Evolutionary conservation across 2,113 vertebrate genomes (phyloP).

Genomic region (Tamias sibiricus): DNA sequence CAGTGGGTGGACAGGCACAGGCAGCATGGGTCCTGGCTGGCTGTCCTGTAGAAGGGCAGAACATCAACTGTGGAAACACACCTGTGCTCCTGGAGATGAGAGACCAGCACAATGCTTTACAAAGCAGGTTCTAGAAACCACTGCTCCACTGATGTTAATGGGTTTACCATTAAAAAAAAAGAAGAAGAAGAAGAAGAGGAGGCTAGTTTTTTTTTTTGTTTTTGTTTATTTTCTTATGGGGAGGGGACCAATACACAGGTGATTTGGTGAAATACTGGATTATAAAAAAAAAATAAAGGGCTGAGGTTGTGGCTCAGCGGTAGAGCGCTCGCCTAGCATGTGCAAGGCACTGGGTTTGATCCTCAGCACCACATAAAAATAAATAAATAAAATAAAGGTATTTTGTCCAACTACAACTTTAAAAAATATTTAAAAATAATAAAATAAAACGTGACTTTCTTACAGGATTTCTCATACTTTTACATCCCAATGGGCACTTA

Average conservation of each 20-base stretch:
- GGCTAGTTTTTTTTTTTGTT: not conserved
- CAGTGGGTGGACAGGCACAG: fast-evolving
- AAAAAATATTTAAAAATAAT: not conserved
- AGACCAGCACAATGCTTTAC: not conserved
- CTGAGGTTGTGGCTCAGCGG: too few relatives aligned
- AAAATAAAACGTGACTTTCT: not conserved
- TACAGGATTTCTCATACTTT: not conserved
- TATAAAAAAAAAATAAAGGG: not conserved
- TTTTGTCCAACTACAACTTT: too few relatives aligned
- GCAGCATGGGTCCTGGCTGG: not conserved
- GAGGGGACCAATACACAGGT: not conserved
- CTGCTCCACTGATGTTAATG: not conserved
- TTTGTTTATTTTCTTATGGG: too few relatives aligned
- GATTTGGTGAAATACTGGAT: not conserved
- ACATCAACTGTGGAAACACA: not conserved
- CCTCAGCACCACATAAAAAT: too few relatives aligned
- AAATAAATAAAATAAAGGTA: too few relatives aligned
- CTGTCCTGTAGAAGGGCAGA: not conserved
- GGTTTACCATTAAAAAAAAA: not conserved
- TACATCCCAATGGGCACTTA: not conserved
- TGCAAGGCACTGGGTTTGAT: too few relatives aligned
- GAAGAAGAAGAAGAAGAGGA: not conserved
- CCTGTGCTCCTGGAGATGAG: not conserved
- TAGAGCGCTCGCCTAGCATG: too few relatives aligned
- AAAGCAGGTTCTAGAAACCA: not conserved